These are phyloP conservation scores for Diarsia rubi DNA, from an alignment of 2,888 invertebrate species.

Conservation along the genomic window DNA sequence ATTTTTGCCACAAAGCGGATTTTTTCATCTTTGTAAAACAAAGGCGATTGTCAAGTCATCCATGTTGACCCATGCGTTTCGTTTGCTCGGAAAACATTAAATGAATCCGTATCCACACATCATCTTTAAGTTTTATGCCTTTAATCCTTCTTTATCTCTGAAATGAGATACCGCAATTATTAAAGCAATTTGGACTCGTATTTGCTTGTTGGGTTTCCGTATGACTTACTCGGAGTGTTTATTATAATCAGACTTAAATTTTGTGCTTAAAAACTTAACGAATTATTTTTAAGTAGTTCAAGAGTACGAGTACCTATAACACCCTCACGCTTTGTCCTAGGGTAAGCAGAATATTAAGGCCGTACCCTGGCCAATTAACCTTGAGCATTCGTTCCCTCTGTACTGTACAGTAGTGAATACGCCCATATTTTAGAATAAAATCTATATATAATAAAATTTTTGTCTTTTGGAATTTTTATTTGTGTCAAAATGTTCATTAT, in stretches of 20 bases:
- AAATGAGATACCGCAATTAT: not conserved
- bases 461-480: too few species aligned
- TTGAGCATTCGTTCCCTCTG: too few species aligned
- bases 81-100: slow-evolving; percentile 8
- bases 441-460: too few species aligned
- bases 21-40: slow-evolving; percentile 26
- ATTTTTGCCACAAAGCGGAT: slow-evolving; percentile 5
- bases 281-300: not conserved
- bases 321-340: not conserved
- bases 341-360: not conserved
- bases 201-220: slow-evolving; percentile 3
- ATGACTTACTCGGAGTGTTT: not conserved
- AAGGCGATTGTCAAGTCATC: slow-evolving; percentile 19
- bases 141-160: not conserved
- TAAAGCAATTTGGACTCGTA: slow-evolving; percentile 6
- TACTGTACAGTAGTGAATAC: too few species aligned
- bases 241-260: slow-evolving; percentile 1
- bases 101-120: slow-evolving; percentile 6
- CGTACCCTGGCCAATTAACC: too few species aligned
- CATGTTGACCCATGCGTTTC: slow-evolving; percentile 1
- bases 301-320: not conserved
- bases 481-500: too few species aligned
- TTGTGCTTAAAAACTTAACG: not conserved
- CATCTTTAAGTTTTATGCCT: slow-evolving; percentile 13
- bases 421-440: too few species aligned